Evolutionary conservation across 2,113 vertebrate species (phyloP), one percentile per base, ranked within the genome.

Genomic region (Vanacampus margaritifer): DNA sequence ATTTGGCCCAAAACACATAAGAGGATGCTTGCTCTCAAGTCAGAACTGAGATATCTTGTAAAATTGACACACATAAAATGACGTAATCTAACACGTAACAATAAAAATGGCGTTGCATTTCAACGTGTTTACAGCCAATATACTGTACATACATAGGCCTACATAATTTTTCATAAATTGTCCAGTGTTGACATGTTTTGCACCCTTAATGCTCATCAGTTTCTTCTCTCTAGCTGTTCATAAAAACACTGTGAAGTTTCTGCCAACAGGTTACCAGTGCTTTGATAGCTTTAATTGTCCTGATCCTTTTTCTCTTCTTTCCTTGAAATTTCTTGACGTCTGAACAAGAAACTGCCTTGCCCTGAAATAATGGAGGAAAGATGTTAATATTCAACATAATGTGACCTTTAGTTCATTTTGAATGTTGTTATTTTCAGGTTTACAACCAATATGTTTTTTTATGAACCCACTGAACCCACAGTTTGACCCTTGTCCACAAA

Each of bases 201-300:
- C 10, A 10, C 12, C 28, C 4, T 32, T 32, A 32, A 32, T 32
- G 28, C 28, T 32, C 28, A 32, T 32, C 28, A 32, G 28, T 32
- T 32, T 32, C 28, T 32, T 32, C 28, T 32, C 28, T 32, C 28
- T 32, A 32, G 59, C 39, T 71, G 28, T 74, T 35, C 39, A 71
- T 19, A 21, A 68, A 72, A 36, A 88, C 53, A 46, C 73, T 88
- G 54, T 87, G 86, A 72, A 92, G 81, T 74, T 90, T 91, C 69
- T 91, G 86, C 91, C 91, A 92, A 75, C 91, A 92, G 28, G 73
- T 79, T 26, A 84, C 80, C 28, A 92, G 66, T 48, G 76, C 64
- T 23, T 80, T 79, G 36, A 89, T 84, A 17, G 82, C 67, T 78
- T 68, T 76, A 43, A 83, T 82, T 48, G 84, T 59, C 54, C 74